A percentile compares a stretch with the other conserved stretches of the same genome.
Conservation (phyloP, 2,797 vertebrate genomes). For the Cephalopachus bancanus region DNA sequence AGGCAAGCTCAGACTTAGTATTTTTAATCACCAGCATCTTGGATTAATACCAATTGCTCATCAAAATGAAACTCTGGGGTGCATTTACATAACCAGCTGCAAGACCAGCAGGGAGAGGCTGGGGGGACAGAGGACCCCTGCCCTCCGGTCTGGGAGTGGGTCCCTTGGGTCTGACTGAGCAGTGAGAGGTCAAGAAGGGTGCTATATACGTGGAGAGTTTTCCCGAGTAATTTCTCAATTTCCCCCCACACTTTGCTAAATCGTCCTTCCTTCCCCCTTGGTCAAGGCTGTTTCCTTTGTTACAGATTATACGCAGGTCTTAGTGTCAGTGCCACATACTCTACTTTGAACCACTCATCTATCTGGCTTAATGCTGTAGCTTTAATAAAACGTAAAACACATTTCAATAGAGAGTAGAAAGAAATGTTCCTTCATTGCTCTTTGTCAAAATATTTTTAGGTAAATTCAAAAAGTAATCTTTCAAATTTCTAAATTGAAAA, state of each 20-base stretch:
- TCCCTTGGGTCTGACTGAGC: neutral
- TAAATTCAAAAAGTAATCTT: slow-evolving; percentile 42
- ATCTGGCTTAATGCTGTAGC: neutral
- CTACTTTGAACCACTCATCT: neutral
- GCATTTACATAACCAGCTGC: neutral
- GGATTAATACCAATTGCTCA: slow-evolving; percentile 30
- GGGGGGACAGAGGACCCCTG: neutral
- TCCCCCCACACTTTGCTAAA: neutral
- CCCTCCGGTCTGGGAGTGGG: neutral
- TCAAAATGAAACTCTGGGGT: slow-evolving; percentile 25
- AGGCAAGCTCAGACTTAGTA: slow-evolving; percentile 55
- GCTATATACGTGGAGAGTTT: neutral
- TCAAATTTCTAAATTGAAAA: slow-evolving; percentile 18
- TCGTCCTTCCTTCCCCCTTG: neutral
- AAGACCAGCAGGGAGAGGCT: neutral
- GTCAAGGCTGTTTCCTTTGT: neutral
- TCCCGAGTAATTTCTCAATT: neutral
- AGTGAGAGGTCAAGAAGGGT: neutral
- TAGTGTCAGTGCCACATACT: neutral
- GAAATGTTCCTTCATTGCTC: neutral
- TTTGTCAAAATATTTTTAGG: neutral
- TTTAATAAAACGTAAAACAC: slow-evolving; percentile 44
- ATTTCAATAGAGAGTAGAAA: neutral
- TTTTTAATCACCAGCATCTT: slow-evolving; percentile 42
- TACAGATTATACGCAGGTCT: neutral